These are phyloP conservation scores for Scaptomyza hsui DNA, from an alignment of 1,140 invertebrate genomes.

Conservation along the genomic window DNA sequence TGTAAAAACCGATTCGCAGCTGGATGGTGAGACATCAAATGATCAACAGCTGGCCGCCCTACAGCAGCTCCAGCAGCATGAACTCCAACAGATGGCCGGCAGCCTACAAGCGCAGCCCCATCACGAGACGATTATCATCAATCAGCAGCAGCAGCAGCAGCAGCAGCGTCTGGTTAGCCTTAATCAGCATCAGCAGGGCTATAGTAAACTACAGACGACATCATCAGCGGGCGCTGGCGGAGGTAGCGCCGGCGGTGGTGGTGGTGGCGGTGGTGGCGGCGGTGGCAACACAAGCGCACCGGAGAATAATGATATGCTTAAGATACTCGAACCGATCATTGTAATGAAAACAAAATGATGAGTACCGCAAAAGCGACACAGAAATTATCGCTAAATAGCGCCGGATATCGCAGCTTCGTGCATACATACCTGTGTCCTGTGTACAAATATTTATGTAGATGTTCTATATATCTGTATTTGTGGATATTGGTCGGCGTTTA, in stretches of 20 bases:
- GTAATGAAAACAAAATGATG: conserved; percentile 84
- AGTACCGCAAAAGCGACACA: conserved; percentile 63
- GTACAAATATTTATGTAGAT: neutral
- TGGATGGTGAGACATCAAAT: conserved; percentile 62
- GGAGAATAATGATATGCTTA: conserved; percentile 82
- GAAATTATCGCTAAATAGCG: neutral
- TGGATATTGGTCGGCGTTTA: conserved; percentile 32
- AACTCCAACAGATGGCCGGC: conserved; percentile 59
- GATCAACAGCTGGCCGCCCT: conserved; percentile 60
- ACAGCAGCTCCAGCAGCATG: conserved; percentile 54
- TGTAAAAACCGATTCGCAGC: conserved; percentile 57
- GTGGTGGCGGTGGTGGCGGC: conserved; percentile 37
- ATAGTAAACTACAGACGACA: conserved; percentile 55
- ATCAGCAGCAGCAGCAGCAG: conserved; percentile 59
- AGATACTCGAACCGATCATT: conserved; percentile 83
- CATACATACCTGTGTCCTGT: too few relatives aligned
- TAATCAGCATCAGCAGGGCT: conserved; percentile 45
- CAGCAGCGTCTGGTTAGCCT: conserved; percentile 49
- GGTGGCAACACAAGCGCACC: conserved; percentile 38
- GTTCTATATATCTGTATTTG: neutral
- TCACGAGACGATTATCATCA: conserved; percentile 68
- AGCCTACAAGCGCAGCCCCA: conserved; percentile 60
- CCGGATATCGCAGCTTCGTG: neutral
- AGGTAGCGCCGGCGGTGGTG: conserved; percentile 17
- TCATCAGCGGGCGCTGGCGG: conserved; percentile 24